These are phyloP conservation scores for Rhagonycha lutea DNA, from an alignment of 2,888 invertebrate genomes.

Conservation along the genomic window DNA sequence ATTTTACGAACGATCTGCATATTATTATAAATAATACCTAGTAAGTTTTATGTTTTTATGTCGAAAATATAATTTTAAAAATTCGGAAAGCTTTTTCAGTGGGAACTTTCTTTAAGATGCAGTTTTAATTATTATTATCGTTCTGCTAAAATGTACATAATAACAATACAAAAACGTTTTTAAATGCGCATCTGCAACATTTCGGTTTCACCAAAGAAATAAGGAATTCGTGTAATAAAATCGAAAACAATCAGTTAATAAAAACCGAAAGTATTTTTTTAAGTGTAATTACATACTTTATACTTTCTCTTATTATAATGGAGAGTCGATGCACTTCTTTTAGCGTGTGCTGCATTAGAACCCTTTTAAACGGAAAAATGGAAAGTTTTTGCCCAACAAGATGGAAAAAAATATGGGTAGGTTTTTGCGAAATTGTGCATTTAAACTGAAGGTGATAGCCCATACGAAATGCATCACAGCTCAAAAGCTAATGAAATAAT, in stretches of 20 bases:
- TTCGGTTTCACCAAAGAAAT: slow-evolving; percentile 11
- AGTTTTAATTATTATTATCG: neutral
- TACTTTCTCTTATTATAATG: slow-evolving; percentile 9
- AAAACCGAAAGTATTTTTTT: slow-evolving; percentile 13
- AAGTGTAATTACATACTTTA: slow-evolving; percentile 4
- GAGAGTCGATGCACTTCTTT: neutral
- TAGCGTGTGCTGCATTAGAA: neutral
- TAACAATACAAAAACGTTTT: neutral
- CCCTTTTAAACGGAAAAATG: neutral
- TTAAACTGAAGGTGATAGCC: neutral
- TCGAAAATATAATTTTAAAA: neutral
- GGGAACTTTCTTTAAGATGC: neutral
- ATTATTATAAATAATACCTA: too few species aligned
- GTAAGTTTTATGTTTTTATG: neutral
- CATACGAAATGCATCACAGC: neutral
- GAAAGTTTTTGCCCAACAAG: neutral
- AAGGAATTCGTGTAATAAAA: slow-evolving; percentile 9
- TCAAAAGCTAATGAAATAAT: neutral
- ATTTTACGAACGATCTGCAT: neutral
- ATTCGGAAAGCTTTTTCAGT: neutral
- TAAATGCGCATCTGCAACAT: neutral
- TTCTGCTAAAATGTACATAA: neutral
- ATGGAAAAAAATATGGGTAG: neutral
- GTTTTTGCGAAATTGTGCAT: neutral
- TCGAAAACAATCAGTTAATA: slow-evolving; percentile 17